phyloP scores from a whole-genome alignment of 2,797 vertebrate genomes.

The Poecilia wingei region DNA sequence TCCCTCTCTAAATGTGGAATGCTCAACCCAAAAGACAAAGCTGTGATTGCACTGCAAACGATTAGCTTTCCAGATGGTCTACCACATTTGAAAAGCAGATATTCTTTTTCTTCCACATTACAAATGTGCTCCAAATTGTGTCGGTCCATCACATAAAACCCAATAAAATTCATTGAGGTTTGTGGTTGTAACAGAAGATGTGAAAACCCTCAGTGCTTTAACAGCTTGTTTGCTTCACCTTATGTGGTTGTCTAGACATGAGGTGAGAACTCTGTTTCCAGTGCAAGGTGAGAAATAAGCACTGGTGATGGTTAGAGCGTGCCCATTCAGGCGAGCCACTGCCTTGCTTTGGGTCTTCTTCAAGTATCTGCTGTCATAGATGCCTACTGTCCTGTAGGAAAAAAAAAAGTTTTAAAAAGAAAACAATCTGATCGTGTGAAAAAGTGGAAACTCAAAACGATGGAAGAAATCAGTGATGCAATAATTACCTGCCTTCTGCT shows the following conservation, averaged over 20 bases:
- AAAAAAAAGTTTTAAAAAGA: neutral
- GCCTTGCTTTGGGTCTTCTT: slow-evolving; percentile 60
- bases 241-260: slow-evolving; percentile 84
- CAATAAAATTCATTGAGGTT: neutral
- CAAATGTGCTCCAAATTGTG: neutral
- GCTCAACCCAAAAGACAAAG: neutral
- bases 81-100: neutral
- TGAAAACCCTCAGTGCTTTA: neutral
- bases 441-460: accelerated
- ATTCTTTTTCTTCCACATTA: neutral
- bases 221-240: slow-evolving; percentile 74
- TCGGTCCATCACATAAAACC: neutral
- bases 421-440: neutral
- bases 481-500: slow-evolving; percentile 79
- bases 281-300: slow-evolving; percentile 91
- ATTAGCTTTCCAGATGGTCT: neutral
- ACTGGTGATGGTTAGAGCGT: slow-evolving; percentile 79
- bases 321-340: slow-evolving; percentile 78
- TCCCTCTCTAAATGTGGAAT: neutral
- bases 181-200: neutral
- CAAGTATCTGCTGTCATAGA: slow-evolving; percentile 87
- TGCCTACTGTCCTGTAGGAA: slow-evolving; percentile 68
- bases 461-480: neutral
- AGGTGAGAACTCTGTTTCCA: slow-evolving; percentile 86
- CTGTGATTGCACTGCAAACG: neutral